Conservation (phyloP, 2,113 vertebrate species). For the Ageneiosus marmoratus region DNA sequence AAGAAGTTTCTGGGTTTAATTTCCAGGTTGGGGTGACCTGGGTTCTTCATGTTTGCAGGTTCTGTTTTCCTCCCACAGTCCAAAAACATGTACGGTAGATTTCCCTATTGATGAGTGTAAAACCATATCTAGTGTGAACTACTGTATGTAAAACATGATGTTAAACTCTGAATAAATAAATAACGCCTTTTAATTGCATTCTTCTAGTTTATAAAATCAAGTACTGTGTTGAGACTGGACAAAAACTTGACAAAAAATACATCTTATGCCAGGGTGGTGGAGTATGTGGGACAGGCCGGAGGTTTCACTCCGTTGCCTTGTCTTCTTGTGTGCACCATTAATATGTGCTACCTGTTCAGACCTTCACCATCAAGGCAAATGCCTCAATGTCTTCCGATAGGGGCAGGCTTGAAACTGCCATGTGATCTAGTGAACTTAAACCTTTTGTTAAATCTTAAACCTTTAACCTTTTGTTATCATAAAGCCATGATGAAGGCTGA, state of each 20-base stretch:
- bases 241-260: constrained; percentile 16
- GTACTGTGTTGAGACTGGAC: background rate
- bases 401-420: background rate
- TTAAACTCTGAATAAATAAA: too few relatives aligned
- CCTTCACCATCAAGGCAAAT: background rate
- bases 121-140: too few relatives aligned
- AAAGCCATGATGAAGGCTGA: background rate
- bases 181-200: background rate
- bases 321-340: background rate
- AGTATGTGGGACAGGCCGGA: background rate
- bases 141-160: too few relatives aligned
- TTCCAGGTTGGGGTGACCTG: too few relatives aligned
- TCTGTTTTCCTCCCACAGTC: too few relatives aligned
- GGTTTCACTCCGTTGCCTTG: background rate
- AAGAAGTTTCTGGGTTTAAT: too few relatives aligned
- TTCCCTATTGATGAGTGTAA: too few relatives aligned
- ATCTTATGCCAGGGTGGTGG: background rate
- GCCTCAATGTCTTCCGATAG: background rate
- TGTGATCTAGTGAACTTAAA: background rate
- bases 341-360: background rate
- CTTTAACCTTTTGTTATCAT: background rate
- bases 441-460: background rate
- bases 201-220: background rate
- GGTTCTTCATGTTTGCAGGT: too few relatives aligned
- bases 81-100: too few relatives aligned